Conservation (phyloP, 1,140 invertebrate genomes). For the Hesperophylax magnus region DNA sequence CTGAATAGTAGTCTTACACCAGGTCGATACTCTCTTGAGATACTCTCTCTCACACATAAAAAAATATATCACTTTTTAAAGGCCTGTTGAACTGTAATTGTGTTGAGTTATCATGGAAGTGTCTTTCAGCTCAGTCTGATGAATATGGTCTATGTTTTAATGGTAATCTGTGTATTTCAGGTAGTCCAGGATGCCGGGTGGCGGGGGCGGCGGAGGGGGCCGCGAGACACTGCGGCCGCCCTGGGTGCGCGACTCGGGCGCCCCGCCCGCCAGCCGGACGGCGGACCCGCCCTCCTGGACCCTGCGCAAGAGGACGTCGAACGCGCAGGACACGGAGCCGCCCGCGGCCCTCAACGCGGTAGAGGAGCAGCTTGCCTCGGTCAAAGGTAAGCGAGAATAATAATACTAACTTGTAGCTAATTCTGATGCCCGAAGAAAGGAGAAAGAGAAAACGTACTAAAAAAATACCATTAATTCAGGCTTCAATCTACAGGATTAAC, state of each 20-base stretch:
- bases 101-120: no score
- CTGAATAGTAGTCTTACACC: no score
- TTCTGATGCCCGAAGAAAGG: neutral
- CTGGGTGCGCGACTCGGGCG: conserved; percentile 81
- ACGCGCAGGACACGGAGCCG: conserved; percentile 32
- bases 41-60: no score
- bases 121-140: no score
- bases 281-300: conserved; percentile 74
- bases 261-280: conserved; percentile 70
- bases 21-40: no score
- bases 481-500: no score
- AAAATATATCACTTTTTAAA: no score
- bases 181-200: neutral
- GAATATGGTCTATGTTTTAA: neutral
- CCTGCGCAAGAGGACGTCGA: conserved; percentile 59
- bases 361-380: conserved; percentile 53
- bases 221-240: conserved; percentile 80
- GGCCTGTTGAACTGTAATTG: no score
- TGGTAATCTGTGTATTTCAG: neutral
- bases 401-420: neutral
- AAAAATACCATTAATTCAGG: no score
- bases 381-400: conserved; percentile 38
- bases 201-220: conserved; percentile 50
- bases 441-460: neutral
- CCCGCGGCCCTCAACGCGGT: conserved; percentile 27